Conservation (phyloP, 2,113 vertebrate genomes). For the Alosa alosa region DNA sequence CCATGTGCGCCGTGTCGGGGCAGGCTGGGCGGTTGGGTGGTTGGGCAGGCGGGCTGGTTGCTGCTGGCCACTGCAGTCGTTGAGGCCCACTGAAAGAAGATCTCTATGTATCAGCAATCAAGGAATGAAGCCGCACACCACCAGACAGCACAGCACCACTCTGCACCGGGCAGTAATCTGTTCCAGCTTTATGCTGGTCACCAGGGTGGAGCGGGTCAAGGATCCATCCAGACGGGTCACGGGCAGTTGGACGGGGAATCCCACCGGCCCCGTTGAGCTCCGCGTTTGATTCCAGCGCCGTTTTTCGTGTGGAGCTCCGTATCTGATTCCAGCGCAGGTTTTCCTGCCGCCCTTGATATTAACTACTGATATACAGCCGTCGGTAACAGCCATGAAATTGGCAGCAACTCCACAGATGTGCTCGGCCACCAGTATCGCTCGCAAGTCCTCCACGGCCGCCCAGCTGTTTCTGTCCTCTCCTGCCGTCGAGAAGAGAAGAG, state of each 20-base stretch:
- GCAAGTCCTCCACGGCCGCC: neutral
- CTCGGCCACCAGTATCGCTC: neutral
- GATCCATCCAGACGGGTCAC: slow-evolving; percentile 66
- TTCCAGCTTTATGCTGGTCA: slow-evolving; percentile 71
- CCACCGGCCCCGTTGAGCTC: neutral
- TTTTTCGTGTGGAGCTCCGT: neutral
- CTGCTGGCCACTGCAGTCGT: slow-evolving; percentile 63
- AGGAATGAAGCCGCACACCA: slow-evolving; percentile 56
- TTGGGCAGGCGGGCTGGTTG: slow-evolving; percentile 46
- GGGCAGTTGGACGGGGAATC: slow-evolving; percentile 51
- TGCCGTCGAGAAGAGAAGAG: neutral
- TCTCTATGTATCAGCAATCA: slow-evolving; percentile 74
- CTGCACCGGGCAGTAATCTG: slow-evolving; percentile 56
- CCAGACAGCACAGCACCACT: neutral
- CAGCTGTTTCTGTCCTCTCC: neutral
- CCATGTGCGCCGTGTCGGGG: slow-evolving; percentile 69
- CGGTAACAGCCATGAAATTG: slow-evolving; percentile 32
- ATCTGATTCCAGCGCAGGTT: neutral
- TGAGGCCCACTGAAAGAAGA: slow-evolving; percentile 74
- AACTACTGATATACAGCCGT: slow-evolving; percentile 17
- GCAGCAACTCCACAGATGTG: slow-evolving; percentile 19
- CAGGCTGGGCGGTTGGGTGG: too few species aligned
- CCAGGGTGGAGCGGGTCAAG: slow-evolving; percentile 50
- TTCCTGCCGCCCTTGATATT: neutral
- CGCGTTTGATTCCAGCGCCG: neutral